Evolutionary conservation across 2,797 vertebrate genomes (phyloP), one percentile per base, ranked within the genome.

Genomic region (Sus cebifrons): DNA sequence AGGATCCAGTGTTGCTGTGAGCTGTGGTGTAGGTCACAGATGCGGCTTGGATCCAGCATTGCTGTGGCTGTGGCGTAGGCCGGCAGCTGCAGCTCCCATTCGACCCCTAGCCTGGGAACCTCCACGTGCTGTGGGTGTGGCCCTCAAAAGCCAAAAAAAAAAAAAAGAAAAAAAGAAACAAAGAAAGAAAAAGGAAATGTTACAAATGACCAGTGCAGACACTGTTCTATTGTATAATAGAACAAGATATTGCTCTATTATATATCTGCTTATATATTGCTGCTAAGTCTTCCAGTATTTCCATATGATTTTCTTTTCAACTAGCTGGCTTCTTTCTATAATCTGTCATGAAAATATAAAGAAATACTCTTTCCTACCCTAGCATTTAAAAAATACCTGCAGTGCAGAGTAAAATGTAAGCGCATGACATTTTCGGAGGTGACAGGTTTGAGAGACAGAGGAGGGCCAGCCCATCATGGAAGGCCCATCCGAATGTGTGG

Each of bases 401-500:
- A 10, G 17, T 54, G 78, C 74, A 21, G 10, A 54, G 32, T 58
- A 64, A 96, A 70, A 71, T 13, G 27, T n/a, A 68, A 95, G 10
- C n/a, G 21, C 15, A 49, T 29, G 10, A 64, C 9, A 70, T 62
- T 86, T 95, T 91, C 67, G 86, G 44, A 87, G 77, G 65, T 6
- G 0, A 68, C 7, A 54, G 27, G 1, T 29, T 60, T 15, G 58
- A 62, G 21, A 79, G 23, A 27, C 7, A 58, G 27, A n/a, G 2
- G 25, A 54, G 23, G 8, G 5, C 49, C 54, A 49, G 5, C 49
- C 54, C 36, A 0, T 12, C 6, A 3, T 0, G 11, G 3, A 58
- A 13, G 10, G 9, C 1, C 0, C 13, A 0, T 17, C 20, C 7
- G 10, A 4, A 6, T n/a, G 40, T 17, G 2, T 36, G 16, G 52